Percentiles rank a stretch among this genome's conserved stretches.
phyloP scores from a whole-genome alignment of 2,113 vertebrate genomes.

The Antechinus flavipes region DNA sequence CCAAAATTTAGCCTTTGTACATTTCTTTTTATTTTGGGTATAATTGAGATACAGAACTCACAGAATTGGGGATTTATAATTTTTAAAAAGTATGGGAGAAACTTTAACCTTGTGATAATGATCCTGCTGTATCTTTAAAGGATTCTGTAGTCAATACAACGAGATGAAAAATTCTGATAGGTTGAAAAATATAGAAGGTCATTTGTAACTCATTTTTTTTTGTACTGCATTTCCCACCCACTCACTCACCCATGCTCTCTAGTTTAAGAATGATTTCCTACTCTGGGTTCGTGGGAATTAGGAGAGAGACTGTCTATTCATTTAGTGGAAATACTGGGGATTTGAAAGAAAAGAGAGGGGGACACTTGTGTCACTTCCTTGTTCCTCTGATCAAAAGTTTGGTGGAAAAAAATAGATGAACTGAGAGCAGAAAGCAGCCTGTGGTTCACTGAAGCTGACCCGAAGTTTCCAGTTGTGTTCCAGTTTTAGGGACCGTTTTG shows the following conservation, averaged over 20 bases:
- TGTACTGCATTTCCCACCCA: conserved; percentile 68
- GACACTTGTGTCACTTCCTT: conserved; percentile 73
- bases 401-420: conserved; percentile 53
- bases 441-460: conserved; percentile 38
- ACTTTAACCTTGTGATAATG: conserved; percentile 64
- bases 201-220: conserved; percentile 70
- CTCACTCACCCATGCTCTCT: conserved; percentile 73
- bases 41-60: conserved; percentile 52
- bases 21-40: conserved; percentile 64
- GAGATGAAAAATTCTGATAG: conserved; percentile 80
- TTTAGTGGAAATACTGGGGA: conserved; percentile 67
- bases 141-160: conserved; percentile 53
- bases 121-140: conserved; percentile 54
- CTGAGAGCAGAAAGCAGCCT: background rate
- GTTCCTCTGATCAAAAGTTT: conserved; percentile 74
- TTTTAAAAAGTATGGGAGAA: conserved; percentile 57
- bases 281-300: conserved; percentile 81
- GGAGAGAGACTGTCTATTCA: conserved; percentile 77
- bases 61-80: conserved; percentile 55
- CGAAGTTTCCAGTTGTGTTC: conserved; percentile 4
- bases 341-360: conserved; percentile 51
- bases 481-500: conserved; percentile 19
- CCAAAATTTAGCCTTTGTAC: conserved; percentile 56
- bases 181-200: conserved; percentile 69
- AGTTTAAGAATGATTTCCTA: conserved; percentile 76